Evolutionary conservation across 2,113 vertebrate species (phyloP).

Genomic region (Neoarius graeffei): DNA sequence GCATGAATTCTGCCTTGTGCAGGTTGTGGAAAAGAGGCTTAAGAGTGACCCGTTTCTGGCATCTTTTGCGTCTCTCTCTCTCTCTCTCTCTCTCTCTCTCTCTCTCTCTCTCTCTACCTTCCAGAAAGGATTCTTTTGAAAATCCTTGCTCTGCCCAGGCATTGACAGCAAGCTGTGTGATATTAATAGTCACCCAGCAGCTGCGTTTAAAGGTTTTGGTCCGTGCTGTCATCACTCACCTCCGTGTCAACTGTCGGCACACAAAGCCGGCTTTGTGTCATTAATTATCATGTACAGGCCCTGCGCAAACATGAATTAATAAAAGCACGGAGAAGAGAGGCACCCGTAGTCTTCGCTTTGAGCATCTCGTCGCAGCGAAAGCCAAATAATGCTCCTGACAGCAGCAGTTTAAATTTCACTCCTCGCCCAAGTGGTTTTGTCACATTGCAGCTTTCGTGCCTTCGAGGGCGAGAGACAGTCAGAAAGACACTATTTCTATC

Average conservation of each 20-base stretch:
- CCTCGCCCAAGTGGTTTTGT: conserved; percentile 58
- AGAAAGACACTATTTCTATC: conserved; percentile 43
- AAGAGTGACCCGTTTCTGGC: conserved; percentile 4
- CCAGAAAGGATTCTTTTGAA: neutral
- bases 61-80: neutral
- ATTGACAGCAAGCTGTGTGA: conserved; percentile 9
- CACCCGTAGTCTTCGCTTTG: conserved; percentile 37
- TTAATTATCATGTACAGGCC: conserved; percentile 50
- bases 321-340: conserved; percentile 52
- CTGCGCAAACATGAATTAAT: conserved; percentile 52
- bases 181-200: conserved; percentile 39
- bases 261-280: conserved; percentile 50
- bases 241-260: conserved; percentile 47
- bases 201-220: conserved; percentile 45
- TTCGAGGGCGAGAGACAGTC: conserved; percentile 41
- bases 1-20: no score
- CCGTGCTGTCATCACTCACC: conserved; percentile 44
- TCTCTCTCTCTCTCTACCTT: no score
- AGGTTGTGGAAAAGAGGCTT: no score
- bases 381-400: conserved; percentile 59
- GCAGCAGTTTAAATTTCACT: conserved; percentile 67
- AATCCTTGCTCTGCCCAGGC: neutral
- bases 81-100: no score
- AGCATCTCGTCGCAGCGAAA: conserved; percentile 55
- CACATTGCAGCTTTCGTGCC: conserved; percentile 61